A percentile compares a stretch with the other conserved stretches of the same genome.
phyloP scores from a whole-genome alignment of 2,888 invertebrate genomes.

The Leucoma salicis region DNA sequence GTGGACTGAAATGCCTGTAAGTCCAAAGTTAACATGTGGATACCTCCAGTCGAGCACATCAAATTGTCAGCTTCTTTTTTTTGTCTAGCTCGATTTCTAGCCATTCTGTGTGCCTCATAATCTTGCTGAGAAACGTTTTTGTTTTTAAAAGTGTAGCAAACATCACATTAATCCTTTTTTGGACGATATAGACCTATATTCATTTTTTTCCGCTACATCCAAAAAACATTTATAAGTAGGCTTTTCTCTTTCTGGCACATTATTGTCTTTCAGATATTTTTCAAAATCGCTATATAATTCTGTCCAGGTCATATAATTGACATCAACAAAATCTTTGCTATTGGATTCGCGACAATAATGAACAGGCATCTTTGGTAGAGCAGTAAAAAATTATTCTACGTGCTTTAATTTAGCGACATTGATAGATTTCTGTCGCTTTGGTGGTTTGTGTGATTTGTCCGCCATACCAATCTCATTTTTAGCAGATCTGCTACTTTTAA shows the following conservation, averaged over 20 bases:
- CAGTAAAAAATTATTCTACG: too few species aligned
- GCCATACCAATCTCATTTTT: too few species aligned
- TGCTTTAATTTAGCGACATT: too few species aligned
- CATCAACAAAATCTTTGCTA: neutral
- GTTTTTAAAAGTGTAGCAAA: slow-evolving; percentile 7
- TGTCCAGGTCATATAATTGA: neutral
- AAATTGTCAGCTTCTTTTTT: slow-evolving; percentile 4
- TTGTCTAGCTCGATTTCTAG: slow-evolving; percentile 5
- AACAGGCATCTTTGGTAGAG: too few species aligned
- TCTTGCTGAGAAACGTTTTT: slow-evolving; percentile 6
- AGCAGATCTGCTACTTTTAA: too few species aligned
- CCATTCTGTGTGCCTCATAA: slow-evolving; percentile 2
- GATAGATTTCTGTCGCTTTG: too few species aligned
- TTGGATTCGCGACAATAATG: neutral
- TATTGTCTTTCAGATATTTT: slow-evolving; percentile 4
- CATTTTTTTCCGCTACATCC: neutral
- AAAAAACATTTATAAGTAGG: neutral
- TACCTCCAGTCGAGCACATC: neutral
- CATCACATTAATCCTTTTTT: slow-evolving; percentile 4
- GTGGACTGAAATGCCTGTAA: slow-evolving; percentile 1
- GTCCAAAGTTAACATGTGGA: slow-evolving; percentile 4
- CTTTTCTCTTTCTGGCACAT: neutral
- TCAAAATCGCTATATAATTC: slow-evolving; percentile 2
- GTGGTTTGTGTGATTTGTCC: too few species aligned
- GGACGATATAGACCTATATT: slow-evolving; percentile 6